Evolutionary conservation across 2,888 invertebrate genomes (phyloP).

Genomic region (Drosophila incognita): DNA sequence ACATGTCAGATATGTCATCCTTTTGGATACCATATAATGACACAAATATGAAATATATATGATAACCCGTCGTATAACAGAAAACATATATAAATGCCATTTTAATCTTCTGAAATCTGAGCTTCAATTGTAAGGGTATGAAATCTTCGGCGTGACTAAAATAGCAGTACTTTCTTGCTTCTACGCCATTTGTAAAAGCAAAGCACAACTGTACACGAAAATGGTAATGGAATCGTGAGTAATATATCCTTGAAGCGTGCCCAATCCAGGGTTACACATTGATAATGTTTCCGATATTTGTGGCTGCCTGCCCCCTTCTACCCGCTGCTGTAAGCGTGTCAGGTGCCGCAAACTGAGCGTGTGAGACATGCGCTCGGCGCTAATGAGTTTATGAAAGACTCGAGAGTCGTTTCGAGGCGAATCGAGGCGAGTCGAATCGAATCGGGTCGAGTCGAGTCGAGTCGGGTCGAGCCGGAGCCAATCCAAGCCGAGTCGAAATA

Average conservation of each 20-base stretch:
- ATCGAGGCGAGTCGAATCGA: background rate
- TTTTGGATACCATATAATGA: background rate
- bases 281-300: background rate
- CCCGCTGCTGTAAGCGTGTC: constrained; percentile 22
- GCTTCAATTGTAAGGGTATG: background rate
- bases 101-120: background rate
- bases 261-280: background rate
- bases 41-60: background rate
- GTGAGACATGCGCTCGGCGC: constrained; percentile 59
- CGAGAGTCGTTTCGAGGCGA: constrained; percentile 5
- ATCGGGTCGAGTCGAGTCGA: background rate
- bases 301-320: background rate
- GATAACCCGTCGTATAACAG: background rate
- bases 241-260: background rate
- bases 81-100: background rate
- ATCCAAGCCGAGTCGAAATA: constrained; percentile 21
- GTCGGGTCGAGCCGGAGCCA: background rate
- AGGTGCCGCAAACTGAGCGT: constrained; percentile 40
- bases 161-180: background rate
- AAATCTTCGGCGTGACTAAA: background rate
- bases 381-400: constrained; percentile 63
- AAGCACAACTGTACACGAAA: background rate
- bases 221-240: background rate
- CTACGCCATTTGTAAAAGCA: background rate
- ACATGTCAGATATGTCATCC: background rate